Evolutionary conservation across 2,797 vertebrate species (phyloP), one percentile per base, ranked within the genome.

Genomic region (Tympanoctomys barrerae): DNA sequence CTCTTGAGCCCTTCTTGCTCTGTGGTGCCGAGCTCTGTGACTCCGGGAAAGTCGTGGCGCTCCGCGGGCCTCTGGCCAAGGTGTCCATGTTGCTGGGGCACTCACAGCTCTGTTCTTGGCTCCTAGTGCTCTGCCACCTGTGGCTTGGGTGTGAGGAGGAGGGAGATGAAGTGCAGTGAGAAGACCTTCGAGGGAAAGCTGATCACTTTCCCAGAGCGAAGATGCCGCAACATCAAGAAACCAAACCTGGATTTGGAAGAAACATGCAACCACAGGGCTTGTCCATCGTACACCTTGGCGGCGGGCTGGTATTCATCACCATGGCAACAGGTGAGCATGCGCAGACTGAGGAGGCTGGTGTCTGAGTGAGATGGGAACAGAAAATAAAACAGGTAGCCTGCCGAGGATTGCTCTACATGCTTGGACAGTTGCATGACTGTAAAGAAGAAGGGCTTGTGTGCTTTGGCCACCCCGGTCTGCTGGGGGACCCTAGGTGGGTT

Each of bases 241-340:
- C 99, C 99, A 7, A 94, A 97, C 46, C 83, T 98, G 18, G 98
- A 98, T 70, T 98, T 99, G 93, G 99, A 99, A 97, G 99, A 99
- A 98, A 87, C 97, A 46, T 99, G 99, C 95, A 99, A 98, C 98
- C 98, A 85, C 75, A 98, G 98, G 61, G 97, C 98, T 0, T 99
- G 99, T 26, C 95, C 96, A 0, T 84, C 97, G 10, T 96, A 98
- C 49, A 97, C 52, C 39, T 90, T 96, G 94, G 98, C 98, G 4
- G 98, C 98, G 1, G 99, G 98, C 95, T 99, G 99, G 99, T 99
- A 99, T 94, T 98, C 99, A 0, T 99, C 99, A 0, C 99, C 99
- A 16, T 99, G 99, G 99, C 99, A 99, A 96, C 99, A 99, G 99
- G 99, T 99, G 98, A 73, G 97, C 52, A 0, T 13, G 0, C 21